Percentiles rank a stretch among this genome's conserved stretches.
These are phyloP conservation scores for Aphelenchoides bicaudatus DNA, from an alignment of 2,888 invertebrate species.

Conservation along the genomic window DNA sequence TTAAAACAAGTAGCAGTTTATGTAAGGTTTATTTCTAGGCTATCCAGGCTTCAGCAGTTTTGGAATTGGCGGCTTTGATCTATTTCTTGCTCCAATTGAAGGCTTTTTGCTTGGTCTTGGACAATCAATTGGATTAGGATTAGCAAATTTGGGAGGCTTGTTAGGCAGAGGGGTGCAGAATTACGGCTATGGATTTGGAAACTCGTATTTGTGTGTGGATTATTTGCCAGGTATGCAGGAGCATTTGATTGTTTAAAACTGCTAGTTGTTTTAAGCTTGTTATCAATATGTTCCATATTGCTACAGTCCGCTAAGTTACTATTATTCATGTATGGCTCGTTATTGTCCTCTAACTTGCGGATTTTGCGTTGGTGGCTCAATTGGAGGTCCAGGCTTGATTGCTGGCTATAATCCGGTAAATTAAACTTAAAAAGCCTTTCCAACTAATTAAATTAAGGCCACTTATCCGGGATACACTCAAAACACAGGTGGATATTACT, in stretches of 20 bases:
- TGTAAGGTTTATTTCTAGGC: not conserved
- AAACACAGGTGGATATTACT: not conserved
- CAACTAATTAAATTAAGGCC: not conserved
- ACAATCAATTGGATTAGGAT: not conserved
- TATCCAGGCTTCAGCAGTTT: not conserved
- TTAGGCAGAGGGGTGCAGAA: not conserved
- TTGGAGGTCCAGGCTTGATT: conserved; percentile 10
- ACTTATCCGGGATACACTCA: not conserved
- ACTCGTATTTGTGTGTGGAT: conserved; percentile 12
- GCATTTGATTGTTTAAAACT: no score
- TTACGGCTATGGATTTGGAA: conserved; percentile 15
- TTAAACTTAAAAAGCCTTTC: not conserved
- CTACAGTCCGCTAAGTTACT: conserved; percentile 1
- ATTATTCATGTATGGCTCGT: conserved; percentile 2
- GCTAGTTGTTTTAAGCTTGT: no score
- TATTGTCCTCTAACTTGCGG: conserved; percentile 20
- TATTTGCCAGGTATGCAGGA: conserved; percentile 16
- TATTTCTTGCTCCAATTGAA: not conserved
- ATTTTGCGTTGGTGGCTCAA: not conserved
- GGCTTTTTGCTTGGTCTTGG: not conserved
- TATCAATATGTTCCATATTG: conserved; percentile 1
- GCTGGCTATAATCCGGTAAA: conserved; percentile 4
- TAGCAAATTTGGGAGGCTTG: not conserved
- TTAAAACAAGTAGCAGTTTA: not conserved
- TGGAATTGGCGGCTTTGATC: not conserved